These are phyloP conservation scores for Drosophila sturtevanti DNA, from an alignment of 1,140 invertebrate genomes.

Conservation along the genomic window DNA sequence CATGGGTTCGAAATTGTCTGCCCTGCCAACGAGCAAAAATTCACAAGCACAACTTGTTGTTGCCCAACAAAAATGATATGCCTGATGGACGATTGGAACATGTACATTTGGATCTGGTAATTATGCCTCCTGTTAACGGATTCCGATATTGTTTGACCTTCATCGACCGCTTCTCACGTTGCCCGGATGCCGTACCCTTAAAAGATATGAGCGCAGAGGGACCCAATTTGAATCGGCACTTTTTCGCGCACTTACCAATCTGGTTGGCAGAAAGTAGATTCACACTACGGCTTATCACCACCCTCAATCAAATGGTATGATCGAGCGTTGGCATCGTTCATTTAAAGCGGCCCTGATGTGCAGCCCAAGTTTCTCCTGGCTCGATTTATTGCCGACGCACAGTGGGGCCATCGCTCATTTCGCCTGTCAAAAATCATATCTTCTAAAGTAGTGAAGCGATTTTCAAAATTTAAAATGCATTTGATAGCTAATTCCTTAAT, in stretches of 20 bases:
- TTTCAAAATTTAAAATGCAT: too few relatives aligned
- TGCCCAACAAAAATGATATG: neutral
- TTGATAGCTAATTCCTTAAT: too few relatives aligned
- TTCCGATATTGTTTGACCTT: constrained; percentile 54
- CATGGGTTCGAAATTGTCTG: constrained; percentile 35
- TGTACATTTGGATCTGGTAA: constrained; percentile 74
- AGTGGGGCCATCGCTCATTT: too few relatives aligned
- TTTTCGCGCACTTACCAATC: constrained; percentile 40
- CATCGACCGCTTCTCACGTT: constrained; percentile 77
- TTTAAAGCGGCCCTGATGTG: neutral
- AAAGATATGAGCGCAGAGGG: constrained; percentile 64
- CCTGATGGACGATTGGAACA: constrained; percentile 48
- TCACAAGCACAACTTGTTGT: constrained; percentile 17
- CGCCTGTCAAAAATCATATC: too few relatives aligned
- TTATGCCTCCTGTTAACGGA: constrained; percentile 39
- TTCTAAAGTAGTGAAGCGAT: too few relatives aligned
- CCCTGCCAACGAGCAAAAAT: constrained; percentile 46
- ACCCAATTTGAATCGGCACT: constrained; percentile 29
- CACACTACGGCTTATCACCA: constrained; percentile 72
- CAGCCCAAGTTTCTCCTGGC: neutral
- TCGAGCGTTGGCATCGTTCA: neutral
- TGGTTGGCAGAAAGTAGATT: constrained; percentile 44
- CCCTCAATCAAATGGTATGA: constrained; percentile 26
- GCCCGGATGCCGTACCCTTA: constrained; percentile 81
- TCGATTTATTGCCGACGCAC: too few relatives aligned